Conservation (phyloP, 2,113 vertebrate genomes). For the Misgurnus mizolepis region DNA sequence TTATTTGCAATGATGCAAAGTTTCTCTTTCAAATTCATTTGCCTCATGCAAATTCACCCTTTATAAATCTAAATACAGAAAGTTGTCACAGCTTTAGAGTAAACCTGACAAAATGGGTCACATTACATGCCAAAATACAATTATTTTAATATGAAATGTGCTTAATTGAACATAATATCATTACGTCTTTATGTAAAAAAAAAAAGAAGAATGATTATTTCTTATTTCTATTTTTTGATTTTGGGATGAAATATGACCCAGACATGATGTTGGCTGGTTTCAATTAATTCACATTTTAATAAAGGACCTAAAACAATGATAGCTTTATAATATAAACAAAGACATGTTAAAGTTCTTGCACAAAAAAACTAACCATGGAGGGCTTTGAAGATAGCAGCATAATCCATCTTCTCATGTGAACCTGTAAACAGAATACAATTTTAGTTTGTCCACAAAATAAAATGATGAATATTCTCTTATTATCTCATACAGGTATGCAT, state of each 20-base stretch:
- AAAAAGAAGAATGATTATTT: neutral
- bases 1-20: conserved; percentile 52
- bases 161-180: too few species aligned
- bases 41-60: conserved; percentile 32
- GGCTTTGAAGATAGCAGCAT: conserved; percentile 42
- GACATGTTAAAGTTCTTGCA: conserved; percentile 41
- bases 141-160: neutral
- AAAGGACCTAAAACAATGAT: neutral
- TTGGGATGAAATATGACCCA: neutral
- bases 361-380: conserved; percentile 57
- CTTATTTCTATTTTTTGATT: neutral
- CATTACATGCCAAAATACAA: neutral
- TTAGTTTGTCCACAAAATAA: conserved; percentile 28
- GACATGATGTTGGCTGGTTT: neutral
- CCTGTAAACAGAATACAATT: conserved; percentile 50
- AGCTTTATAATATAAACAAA: neutral
- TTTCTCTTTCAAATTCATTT: conserved; percentile 45
- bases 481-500: neutral
- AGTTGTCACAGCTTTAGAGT: neutral
- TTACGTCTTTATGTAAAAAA: neutral
- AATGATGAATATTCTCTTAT: conserved; percentile 12
- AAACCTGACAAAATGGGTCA: neutral
- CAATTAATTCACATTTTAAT: neutral
- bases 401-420: conserved; percentile 46
- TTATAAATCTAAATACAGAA: conserved; percentile 20